These are phyloP conservation scores for Drosophila ogumai DNA, from an alignment of 1,140 invertebrate genomes.

Conservation along the genomic window DNA sequence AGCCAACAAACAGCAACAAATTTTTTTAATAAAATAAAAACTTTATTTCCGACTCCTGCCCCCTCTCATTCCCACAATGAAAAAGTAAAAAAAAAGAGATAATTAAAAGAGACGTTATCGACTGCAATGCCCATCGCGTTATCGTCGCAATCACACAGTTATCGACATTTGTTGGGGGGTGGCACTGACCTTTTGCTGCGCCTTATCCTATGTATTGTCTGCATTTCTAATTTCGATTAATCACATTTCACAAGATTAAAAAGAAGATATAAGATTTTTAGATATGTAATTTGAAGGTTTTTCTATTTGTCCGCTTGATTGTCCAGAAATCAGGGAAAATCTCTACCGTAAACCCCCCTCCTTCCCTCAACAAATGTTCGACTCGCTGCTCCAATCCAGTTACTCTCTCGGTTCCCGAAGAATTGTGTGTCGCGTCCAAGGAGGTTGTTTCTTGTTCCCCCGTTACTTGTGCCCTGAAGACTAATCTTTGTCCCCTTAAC, in stretches of 20 bases:
- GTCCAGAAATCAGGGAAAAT: not conserved
- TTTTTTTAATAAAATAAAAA: slow-evolving; percentile 50
- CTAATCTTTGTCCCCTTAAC: slow-evolving; percentile 1
- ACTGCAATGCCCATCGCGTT: slow-evolving; percentile 19
- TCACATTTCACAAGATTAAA: not conserved
- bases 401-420: slow-evolving; percentile 4
- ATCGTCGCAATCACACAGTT: slow-evolving; percentile 25
- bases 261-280: no score
- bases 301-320: not conserved
- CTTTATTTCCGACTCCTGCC: slow-evolving; percentile 27
- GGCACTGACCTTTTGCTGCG: slow-evolving; percentile 11
- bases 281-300: no score
- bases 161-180: slow-evolving; percentile 35
- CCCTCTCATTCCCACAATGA: slow-evolving; percentile 21
- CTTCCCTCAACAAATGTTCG: slow-evolving; percentile 19
- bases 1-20: slow-evolving; percentile 55
- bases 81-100: slow-evolving; percentile 21
- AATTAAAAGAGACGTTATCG: slow-evolving; percentile 8
- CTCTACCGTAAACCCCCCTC: not conserved
- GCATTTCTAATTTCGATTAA: not conserved
- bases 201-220: not conserved
- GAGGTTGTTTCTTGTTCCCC: slow-evolving; percentile 9
- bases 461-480: not conserved
- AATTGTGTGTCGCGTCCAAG: slow-evolving; percentile 4
- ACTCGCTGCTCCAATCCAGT: slow-evolving; percentile 7